Evolutionary conservation across 2,888 invertebrate genomes (phyloP).

Genomic region (Chalcis sispes): DNA sequence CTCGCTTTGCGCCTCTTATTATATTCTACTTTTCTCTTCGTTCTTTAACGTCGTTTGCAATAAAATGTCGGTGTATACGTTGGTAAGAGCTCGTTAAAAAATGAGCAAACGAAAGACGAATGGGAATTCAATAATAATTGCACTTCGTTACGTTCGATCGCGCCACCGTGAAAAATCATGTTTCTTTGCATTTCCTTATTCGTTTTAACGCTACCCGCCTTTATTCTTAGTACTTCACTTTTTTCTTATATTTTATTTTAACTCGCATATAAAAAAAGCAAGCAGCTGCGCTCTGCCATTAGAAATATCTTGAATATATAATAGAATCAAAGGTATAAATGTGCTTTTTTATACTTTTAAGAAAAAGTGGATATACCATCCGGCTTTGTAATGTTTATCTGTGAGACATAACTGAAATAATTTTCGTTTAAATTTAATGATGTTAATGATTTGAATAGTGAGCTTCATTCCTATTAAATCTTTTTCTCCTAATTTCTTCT

Average conservation of each 20-base stretch:
- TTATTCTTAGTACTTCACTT: not conserved
- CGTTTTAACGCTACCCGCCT: not conserved
- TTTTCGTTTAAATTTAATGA: too few species aligned
- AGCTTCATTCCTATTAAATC: too few species aligned
- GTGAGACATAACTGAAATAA: too few species aligned
- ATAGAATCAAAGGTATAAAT: too few species aligned
- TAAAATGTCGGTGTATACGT: not conserved
- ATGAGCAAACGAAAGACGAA: constrained; percentile 69
- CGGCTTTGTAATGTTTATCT: too few species aligned
- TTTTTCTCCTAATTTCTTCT: too few species aligned
- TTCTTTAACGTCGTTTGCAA: not conserved
- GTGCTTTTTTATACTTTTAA: too few species aligned
- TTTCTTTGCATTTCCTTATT: not conserved
- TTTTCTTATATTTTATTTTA: not conserved
- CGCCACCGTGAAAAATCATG: not conserved
- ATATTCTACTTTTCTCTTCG: too few species aligned
- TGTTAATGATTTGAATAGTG: too few species aligned
- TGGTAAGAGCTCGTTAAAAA: not conserved
- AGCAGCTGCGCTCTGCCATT: not conserved
- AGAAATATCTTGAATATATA: too few species aligned
- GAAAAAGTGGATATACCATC: too few species aligned
- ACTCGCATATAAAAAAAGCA: too few species aligned
- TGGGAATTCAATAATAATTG: constrained; percentile 73
- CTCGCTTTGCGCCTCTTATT: not conserved
- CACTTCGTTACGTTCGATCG: constrained; percentile 53